phyloP scores from a whole-genome alignment of 2,888 invertebrate genomes.

The Nebria brevicollis region DNA sequence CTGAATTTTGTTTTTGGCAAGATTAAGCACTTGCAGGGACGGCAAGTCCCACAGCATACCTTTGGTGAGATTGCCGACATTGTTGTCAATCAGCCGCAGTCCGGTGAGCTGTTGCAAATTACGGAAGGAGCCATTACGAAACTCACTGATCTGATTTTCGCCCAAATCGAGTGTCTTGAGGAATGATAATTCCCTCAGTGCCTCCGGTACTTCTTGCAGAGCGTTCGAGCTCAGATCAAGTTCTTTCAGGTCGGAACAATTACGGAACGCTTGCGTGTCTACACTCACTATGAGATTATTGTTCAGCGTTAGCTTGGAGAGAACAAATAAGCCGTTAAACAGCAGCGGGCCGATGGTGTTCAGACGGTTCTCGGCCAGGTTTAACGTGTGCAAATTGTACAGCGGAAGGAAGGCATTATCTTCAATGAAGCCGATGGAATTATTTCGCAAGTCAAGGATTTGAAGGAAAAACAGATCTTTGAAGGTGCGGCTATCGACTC shows the following conservation, averaged over 20 bases:
- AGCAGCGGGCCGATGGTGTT: conserved; percentile 83
- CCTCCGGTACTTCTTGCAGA: conserved; percentile 82
- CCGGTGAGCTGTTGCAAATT: conserved; percentile 88
- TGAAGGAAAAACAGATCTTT: conserved; percentile 88
- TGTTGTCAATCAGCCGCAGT: conserved; percentile 88
- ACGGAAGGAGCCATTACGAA: conserved; percentile 86
- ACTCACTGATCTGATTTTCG: conserved; percentile 87
- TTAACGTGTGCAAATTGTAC: conserved; percentile 88
- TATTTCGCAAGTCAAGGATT: conserved; percentile 86
- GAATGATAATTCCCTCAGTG: conserved; percentile 81
- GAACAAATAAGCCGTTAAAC: conserved; percentile 84
- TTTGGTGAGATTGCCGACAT: conserved; percentile 83
- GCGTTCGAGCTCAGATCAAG: conserved; percentile 90
- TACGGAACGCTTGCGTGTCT: conserved; percentile 84
- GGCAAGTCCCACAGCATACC: conserved; percentile 90
- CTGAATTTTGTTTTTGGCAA: conserved; percentile 89
- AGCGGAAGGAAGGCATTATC: conserved; percentile 88
- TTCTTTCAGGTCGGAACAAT: conserved; percentile 88
- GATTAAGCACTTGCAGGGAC: conserved; percentile 84
- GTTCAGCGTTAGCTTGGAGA: conserved; percentile 85
- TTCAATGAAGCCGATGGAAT: conserved; percentile 88
- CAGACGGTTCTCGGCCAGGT: conserved; percentile 87
- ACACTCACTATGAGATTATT: conserved; percentile 85
- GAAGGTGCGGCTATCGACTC: conserved; percentile 85
- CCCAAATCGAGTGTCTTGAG: conserved; percentile 90